Evolutionary conservation across 2,888 invertebrate genomes (phyloP), one percentile per base, ranked within the genome.

Genomic region (Anthophora plumipes): DNA sequence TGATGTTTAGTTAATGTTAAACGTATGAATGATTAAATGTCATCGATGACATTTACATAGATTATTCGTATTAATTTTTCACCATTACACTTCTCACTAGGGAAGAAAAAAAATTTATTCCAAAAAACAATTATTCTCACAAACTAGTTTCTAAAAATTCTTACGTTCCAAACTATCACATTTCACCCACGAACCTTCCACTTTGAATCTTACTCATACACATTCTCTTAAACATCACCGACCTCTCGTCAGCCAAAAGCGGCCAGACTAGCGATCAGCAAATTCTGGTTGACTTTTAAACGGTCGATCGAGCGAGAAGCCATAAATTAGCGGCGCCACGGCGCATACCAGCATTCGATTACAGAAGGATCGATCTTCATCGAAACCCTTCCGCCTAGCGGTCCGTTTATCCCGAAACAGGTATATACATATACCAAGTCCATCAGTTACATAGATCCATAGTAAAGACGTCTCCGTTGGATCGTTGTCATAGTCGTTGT

Each of bases 381-480:
- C 57, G 50, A 43, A 43, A 46, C 52, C 43, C 50, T 55, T 52
- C 50, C 59, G 50, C 60, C 55, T 57, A 46, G 52, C 71, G 54
- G 41, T 48, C 39, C 60, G 68, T 60, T 73, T 52, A 59, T 57
- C 64, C 48, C 22, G 48, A 67, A 83, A 74, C 70, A 73, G 39
- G 52, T 52, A 31, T 31, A 31, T 31, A 31, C 4, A 31, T 31
- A 31, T 31, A 31, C 46, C 9, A 43, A 59, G 52, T 50, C 75
- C 67, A 67, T 77, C 76, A 75, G 80, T 73, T 82, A 69, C 67
- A 68, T 60, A 59, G 66, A 72, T 79, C 78, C 85, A 4, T 84
- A 9, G 83, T 85, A 86, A 88, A 89, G 88, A 87, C 84, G 88
- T 88, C 86, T 54, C 25, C 3, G 17, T 48, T 8, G 25, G 22